A percentile compares a stretch with the other conserved stretches of the same genome.
These are phyloP conservation scores for Ridgeia piscesae DNA, from an alignment of 1,140 invertebrate genomes.

Conservation along the genomic window DNA sequence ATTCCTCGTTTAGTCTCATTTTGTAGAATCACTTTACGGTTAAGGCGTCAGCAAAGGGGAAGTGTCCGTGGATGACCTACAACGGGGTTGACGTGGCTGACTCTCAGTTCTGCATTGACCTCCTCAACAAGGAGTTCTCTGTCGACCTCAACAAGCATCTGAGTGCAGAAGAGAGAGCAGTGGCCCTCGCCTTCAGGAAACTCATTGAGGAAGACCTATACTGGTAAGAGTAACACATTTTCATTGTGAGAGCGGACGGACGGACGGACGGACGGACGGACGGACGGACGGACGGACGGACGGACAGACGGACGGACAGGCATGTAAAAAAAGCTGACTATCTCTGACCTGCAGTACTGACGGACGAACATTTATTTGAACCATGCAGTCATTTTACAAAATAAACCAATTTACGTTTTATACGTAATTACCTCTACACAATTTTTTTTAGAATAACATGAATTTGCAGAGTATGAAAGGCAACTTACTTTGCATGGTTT, in stretches of 20 bases:
- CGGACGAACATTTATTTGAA: too few relatives aligned
- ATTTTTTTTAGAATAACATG: too few relatives aligned
- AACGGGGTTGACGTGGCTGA: conserved; percentile 57
- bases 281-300: too few relatives aligned
- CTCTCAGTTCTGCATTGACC: conserved; percentile 58
- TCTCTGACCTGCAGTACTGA: too few relatives aligned
- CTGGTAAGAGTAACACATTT: conserved; percentile 42
- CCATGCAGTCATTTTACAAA: too few relatives aligned
- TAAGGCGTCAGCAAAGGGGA: conserved; percentile 48
- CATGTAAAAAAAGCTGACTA: too few relatives aligned
- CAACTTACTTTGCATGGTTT: too few relatives aligned
- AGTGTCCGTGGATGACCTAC: conserved; percentile 59
- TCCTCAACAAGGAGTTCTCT: conserved; percentile 45
- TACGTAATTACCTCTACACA: too few relatives aligned
- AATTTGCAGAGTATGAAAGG: too few relatives aligned
- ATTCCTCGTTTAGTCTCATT: neutral
- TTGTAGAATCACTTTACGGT: conserved; percentile 44
- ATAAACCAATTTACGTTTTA: too few relatives aligned
- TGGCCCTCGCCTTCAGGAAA: conserved; percentile 50
- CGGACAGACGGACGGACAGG: too few relatives aligned
- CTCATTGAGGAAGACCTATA: conserved; percentile 58
- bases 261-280: too few relatives aligned
- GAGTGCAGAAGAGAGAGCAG: conserved; percentile 36
- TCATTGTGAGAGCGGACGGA: neutral
- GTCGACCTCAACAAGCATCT: conserved; percentile 43